phyloP scores from a whole-genome alignment of 1,140 invertebrate genomes.

The Caenorhabditis brenneri region DNA sequence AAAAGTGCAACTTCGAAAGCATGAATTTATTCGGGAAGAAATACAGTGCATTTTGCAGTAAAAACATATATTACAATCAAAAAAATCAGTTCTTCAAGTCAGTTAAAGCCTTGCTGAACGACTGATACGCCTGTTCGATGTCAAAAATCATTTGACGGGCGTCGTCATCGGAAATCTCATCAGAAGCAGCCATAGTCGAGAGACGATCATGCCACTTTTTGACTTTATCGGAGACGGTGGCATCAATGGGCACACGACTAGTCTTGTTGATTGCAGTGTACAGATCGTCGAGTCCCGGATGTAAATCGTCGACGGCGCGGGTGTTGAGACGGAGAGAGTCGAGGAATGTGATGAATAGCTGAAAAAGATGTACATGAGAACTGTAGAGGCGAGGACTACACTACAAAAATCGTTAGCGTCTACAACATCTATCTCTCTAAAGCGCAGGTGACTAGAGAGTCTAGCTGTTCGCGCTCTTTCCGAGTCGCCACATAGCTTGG shows the following conservation, averaged over 20 bases:
- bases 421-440: too few species aligned
- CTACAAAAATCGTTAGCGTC: background rate
- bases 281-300: slow-evolving; percentile 91
- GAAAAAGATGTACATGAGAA: too few species aligned
- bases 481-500: too few species aligned
- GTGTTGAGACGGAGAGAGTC: slow-evolving; percentile 93
- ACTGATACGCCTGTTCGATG: slow-evolving; percentile 89
- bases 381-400: too few species aligned
- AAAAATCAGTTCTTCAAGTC: slow-evolving; percentile 17
- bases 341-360: slow-evolving; percentile 93
- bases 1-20: too few species aligned
- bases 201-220: slow-evolving; percentile 84
- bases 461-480: too few species aligned
- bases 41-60: too few species aligned
- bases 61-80: too few species aligned
- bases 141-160: slow-evolving; percentile 95
- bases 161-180: slow-evolving; percentile 86
- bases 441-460: too few species aligned
- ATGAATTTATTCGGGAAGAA: too few species aligned
- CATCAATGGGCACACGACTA: slow-evolving; percentile 77
- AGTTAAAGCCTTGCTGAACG: slow-evolving; percentile 81
- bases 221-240: slow-evolving; percentile 90
- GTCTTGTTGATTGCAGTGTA: slow-evolving; percentile 90
- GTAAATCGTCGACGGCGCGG: slow-evolving; percentile 93
- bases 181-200: slow-evolving; percentile 90